Evolutionary conservation across 30 jellyfish, hydroid and myxozoan genomes (phyloP), one percentile per base, ranked within the genome.

Genomic region (Aurelia coerulea): DNA sequence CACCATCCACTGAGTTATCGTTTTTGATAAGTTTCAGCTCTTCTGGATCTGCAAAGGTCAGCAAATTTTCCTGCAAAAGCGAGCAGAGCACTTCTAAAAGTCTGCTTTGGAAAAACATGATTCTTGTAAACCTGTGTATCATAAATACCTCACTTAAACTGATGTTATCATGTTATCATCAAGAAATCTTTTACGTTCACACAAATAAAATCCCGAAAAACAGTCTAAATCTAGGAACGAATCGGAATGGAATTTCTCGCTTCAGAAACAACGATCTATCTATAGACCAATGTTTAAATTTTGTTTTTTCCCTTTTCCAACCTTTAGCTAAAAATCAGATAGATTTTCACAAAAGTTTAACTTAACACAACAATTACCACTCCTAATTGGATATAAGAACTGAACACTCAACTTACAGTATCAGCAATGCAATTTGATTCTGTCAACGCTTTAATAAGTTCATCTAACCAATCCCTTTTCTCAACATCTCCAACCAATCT

Each of bases 11-110:
- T 50, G 60, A 62, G 39, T 73, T 69, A 65, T 94, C 99, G 14
- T 81, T 39, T 52, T 79, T 88, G 49, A 42, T 88, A 1, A 88
- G 96, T 42, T 66, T 71, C 78, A 94, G 93, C 50, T 94, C 97
- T 29, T 91, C 90, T 17, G 97, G 93, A 19, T 94, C 99, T 19
- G 94, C 97, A 29, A 86, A 63, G 73, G 90, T 88, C 81, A 94
- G 50, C 31, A 94, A 62, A 69, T 89, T 94, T 65, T 94, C 99
- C 99, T 94, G 56, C 56, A 46, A 46, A 46, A 46, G 56, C 56
- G 8, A 46, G 56, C 56, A 46, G 70, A n/a, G 32, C 46, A 73
- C 1, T 4, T 51, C 14, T 17, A 41, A 16, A 8, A 33, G 79
- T 31, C 1, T 68, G 23, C n/a, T 2, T 29, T 5, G 56, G 1